Evolutionary conservation across 2,888 invertebrate species (phyloP).

Genomic region (Dichetophora obliterata): DNA sequence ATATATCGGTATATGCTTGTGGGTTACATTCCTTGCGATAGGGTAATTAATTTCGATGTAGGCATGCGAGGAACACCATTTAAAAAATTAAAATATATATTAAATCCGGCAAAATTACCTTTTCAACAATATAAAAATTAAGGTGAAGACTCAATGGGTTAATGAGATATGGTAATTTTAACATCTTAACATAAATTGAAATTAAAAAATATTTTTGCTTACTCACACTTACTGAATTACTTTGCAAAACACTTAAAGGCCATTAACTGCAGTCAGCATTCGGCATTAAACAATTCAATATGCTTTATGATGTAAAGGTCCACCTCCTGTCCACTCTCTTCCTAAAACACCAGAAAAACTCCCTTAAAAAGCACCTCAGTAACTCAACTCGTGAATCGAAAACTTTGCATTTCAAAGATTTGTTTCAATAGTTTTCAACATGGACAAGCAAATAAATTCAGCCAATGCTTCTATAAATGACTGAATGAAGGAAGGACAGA

Average conservation of each 20-base stretch:
- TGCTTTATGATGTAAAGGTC: background rate
- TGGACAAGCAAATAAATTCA: constrained; percentile 13
- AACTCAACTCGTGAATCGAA: constrained; percentile 6
- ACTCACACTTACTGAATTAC: background rate
- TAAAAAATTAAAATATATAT: no score
- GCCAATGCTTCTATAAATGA: constrained; percentile 1
- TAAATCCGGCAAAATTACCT: no score
- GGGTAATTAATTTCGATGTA: no score
- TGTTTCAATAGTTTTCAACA: constrained; percentile 38
- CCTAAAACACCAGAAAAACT: background rate
- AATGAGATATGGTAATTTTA: no score
- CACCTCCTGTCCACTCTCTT: background rate
- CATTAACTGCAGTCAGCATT: constrained; percentile 44
- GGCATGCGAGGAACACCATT: no score
- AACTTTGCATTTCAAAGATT: constrained; percentile 36
- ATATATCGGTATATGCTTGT: no score
- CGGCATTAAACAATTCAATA: constrained; percentile 19
- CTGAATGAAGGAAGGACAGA: background rate
- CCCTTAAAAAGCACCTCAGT: background rate
- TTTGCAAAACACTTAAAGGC: constrained; percentile 44
- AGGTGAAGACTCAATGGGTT: no score
- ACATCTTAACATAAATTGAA: no score
- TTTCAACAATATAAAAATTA: no score
- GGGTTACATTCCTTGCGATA: no score
- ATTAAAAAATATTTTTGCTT: no score